phyloP scores from a whole-genome alignment of 2,888 invertebrate species.

The Hypsopygia costalis region DNA sequence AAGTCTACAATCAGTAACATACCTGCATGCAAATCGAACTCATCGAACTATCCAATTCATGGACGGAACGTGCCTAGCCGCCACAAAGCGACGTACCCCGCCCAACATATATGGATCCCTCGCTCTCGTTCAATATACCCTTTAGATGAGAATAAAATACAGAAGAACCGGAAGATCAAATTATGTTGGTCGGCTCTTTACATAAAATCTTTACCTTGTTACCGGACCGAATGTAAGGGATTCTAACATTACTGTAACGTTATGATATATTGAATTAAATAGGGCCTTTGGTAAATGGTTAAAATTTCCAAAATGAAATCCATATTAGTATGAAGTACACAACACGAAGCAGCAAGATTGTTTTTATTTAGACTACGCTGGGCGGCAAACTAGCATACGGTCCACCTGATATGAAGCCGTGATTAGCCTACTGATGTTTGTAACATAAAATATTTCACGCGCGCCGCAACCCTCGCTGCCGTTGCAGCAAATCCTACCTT shows the following conservation, averaged over 20 bases:
- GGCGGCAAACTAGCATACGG: too few relatives aligned
- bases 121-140: neutral
- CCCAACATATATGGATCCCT: neutral
- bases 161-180: neutral
- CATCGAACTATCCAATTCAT: slow-evolving; percentile 21
- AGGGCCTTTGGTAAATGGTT: too few relatives aligned
- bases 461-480: too few relatives aligned
- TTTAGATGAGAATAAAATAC: neutral
- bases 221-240: neutral
- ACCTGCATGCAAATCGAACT: slow-evolving; percentile 19
- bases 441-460: too few relatives aligned
- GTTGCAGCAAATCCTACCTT: too few relatives aligned
- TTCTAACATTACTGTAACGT: neutral
- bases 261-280: too few relatives aligned
- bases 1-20: slow-evolving; percentile 6
- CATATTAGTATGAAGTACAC: too few relatives aligned
- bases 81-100: slow-evolving; percentile 12
- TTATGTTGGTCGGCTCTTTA: neutral
- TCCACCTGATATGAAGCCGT: too few relatives aligned
- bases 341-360: too few relatives aligned
- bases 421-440: too few relatives aligned
- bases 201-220: neutral
- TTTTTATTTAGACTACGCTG: too few relatives aligned
- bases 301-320: too few relatives aligned
- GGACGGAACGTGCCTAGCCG: slow-evolving; percentile 25